Percentiles rank a stretch among this genome's conserved stretches.
Conservation (phyloP, 2,888 invertebrate species). For the Agrotis ipsilon region DNA sequence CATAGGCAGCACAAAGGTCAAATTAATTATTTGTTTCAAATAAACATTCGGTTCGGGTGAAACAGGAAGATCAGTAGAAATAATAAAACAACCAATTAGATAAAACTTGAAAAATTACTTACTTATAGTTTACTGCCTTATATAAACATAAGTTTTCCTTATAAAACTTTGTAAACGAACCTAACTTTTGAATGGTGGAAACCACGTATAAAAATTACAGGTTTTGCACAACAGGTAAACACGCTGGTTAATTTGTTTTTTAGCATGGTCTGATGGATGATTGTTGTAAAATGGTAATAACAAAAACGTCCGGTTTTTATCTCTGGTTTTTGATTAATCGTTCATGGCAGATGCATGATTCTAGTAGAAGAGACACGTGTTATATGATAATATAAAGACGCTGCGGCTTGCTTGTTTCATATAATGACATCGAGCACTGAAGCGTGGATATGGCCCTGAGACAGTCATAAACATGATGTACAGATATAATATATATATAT, state of each 20-base stretch:
- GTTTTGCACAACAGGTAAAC: constrained; percentile 4
- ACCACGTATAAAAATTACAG: not conserved
- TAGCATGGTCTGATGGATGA: not conserved
- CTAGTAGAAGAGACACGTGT: constrained; percentile 45
- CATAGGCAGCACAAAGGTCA: constrained; percentile 55
- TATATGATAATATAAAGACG: constrained; percentile 11
- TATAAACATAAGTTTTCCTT: constrained; percentile 32
- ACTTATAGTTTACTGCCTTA: too few relatives aligned
- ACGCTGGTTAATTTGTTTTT: constrained; percentile 18
- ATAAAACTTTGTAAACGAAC: not conserved
- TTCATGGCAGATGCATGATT: constrained; percentile 11
- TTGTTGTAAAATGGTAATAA: constrained; percentile 16
- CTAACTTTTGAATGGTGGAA: not conserved
- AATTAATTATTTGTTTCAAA: constrained; percentile 44
- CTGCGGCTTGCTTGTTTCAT: constrained; percentile 15
- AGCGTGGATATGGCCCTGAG: constrained; percentile 27
- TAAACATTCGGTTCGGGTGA: constrained; percentile 31
- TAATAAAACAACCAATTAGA: constrained; percentile 17
- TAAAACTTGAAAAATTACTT: not conserved
- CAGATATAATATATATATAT: constrained; percentile 1
- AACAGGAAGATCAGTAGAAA: constrained; percentile 21
- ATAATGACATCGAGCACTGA: constrained; percentile 26
- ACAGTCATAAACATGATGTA: constrained; percentile 15
- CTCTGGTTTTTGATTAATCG: constrained; percentile 9
- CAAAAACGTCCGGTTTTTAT: constrained; percentile 27